Base-by-base conservation (phyloP, 2,113 vertebrate genomes). In the Myrmecophaga tridactyla region DNA sequence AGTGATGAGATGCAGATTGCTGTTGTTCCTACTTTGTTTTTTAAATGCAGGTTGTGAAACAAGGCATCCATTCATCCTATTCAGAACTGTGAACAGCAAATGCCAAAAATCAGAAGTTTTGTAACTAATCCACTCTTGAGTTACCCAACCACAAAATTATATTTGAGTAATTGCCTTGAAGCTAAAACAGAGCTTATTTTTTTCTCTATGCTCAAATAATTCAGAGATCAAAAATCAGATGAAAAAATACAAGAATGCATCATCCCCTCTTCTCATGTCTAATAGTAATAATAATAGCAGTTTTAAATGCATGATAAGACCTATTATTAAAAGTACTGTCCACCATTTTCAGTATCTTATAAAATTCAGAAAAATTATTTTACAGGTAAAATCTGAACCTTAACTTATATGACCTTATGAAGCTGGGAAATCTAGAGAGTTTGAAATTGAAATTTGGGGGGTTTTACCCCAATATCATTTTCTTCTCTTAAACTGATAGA, bases 71-170 rank as follows among this genome's bases (percentile, higher is more conserved):
- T 84, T 34, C 63, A 91, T 89, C 43, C 43, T 92, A 63, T 84
- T 89, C 92, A 94, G 83, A 21, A 84, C 75, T 95, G 65, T 75
- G 70, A 84, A 80, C n/a, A 93, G 39, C 34, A 94, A 97, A 90
- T 84, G 65, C 12, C 58, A 81, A 93, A 90, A 89, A 94, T 91
- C 56, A 76, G 75, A 94, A 94, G 4, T 96, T 96, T 91, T 92
- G 82, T 48, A 92, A 95, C 6, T 92, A 95, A 96, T 96, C 60
- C 67, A 83, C 82, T 94, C 81, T 96, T 94, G 73, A 95, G 53
- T 96, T 85, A 96, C 5, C 56, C 53, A 92, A 73, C 82, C 88
- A 96, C 90, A 97, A 96, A 96, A 97, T 94, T 96, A 87, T 85
- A 92, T 96, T 96, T 94, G 91, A 96, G 65, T 56, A 86, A 96